phyloP scores from a whole-genome alignment of 2,113 vertebrate genomes.

The Polypterus senegalus region DNA sequence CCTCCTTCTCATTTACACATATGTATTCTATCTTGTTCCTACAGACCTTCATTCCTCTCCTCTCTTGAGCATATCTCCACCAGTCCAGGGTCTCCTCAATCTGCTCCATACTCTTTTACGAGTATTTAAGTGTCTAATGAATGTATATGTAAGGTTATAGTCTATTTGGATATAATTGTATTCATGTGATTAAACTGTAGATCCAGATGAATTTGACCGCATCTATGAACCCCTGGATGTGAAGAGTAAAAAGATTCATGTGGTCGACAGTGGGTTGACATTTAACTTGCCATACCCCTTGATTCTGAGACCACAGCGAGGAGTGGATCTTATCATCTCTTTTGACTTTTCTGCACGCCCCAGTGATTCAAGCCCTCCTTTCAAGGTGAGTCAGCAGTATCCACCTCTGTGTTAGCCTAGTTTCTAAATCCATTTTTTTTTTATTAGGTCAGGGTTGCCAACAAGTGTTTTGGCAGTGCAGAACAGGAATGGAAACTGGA shows the following conservation, averaged over 20 bases:
- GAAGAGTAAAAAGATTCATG: constrained; percentile 94
- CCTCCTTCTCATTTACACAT: too few species aligned
- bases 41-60: too few species aligned
- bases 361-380: constrained; percentile 87
- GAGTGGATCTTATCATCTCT: constrained; percentile 84
- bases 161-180: neutral
- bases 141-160: neutral
- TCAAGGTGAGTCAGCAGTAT: constrained; percentile 62
- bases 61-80: too few species aligned
- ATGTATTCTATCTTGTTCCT: too few species aligned
- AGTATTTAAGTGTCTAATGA: neutral
- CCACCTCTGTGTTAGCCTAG: too few species aligned
- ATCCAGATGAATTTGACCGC: constrained; percentile 88
- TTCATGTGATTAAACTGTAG: constrained; percentile 33
- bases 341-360: constrained; percentile 93
- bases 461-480: too few species aligned
- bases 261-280: constrained; percentile 91
- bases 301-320: constrained; percentile 75
- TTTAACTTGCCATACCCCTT: constrained; percentile 90
- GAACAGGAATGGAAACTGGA: too few species aligned
- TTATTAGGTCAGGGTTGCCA: too few species aligned
- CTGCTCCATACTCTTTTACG: neutral
- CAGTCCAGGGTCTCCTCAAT: too few species aligned
- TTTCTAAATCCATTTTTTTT: too few species aligned
- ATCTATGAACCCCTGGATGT: constrained; percentile 95